A percentile compares a stretch with the other conserved stretches of the same genome.
These are phyloP conservation scores for Atlantisia rogersi DNA, from an alignment of 2,113 vertebrate species.

Conservation along the genomic window DNA sequence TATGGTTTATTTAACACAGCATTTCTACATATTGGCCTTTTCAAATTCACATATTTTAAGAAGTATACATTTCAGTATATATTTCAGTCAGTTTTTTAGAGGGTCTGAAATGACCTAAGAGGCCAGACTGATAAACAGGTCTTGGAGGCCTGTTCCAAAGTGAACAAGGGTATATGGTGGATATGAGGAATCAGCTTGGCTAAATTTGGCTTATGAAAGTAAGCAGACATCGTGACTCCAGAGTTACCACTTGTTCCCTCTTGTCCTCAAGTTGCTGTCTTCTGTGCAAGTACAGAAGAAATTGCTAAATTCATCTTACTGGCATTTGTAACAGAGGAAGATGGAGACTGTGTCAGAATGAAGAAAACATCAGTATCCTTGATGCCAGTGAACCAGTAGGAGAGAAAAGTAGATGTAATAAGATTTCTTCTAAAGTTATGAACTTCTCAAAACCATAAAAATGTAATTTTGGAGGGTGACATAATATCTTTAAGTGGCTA, in stretches of 20 bases:
- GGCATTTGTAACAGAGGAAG: background rate
- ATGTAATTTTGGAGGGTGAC: background rate
- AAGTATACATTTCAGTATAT: background rate
- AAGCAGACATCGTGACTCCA: background rate
- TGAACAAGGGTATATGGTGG: background rate
- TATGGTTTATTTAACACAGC: background rate
- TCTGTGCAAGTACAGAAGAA: background rate
- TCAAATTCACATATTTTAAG: background rate
- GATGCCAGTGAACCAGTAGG: background rate
- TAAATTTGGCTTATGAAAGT: background rate
- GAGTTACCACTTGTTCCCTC: background rate
- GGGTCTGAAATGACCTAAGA: background rate
- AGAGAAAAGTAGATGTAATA: background rate
- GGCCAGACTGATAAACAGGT: background rate
- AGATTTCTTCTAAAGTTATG: background rate
- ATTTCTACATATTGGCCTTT: background rate
- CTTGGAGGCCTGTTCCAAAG: background rate
- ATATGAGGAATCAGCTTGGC: background rate
- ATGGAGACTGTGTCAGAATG: background rate
- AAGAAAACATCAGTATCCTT: background rate
- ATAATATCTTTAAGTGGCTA: background rate
- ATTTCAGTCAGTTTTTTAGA: background rate
- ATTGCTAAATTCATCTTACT: background rate
- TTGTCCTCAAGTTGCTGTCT: background rate
- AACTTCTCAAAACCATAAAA: background rate